Percentiles rank a stretch among this genome's conserved stretches.
Evolutionary conservation across 2,797 vertebrate genomes (phyloP).

Genomic region (Crypturellus tataupa): DNA sequence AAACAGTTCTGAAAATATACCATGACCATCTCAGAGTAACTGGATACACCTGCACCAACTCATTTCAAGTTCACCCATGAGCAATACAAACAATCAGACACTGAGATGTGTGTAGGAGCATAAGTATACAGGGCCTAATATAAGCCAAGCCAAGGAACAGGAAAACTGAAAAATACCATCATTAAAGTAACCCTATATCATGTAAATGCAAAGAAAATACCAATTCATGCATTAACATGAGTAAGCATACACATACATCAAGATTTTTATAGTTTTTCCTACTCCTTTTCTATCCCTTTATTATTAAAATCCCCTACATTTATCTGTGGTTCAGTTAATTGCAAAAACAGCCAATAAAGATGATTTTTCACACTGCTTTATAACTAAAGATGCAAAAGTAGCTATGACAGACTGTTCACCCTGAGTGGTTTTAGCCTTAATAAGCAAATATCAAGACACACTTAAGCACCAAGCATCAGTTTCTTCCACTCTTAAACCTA

Average conservation of each 20-base stretch:
- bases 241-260: not conserved
- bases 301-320: not conserved
- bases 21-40: not conserved
- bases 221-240: not conserved
- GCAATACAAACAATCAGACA: not conserved
- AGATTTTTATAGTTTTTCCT: not conserved
- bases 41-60: not conserved
- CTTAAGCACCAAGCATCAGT: not conserved
- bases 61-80: not conserved
- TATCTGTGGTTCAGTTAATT: not conserved
- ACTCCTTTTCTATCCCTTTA: not conserved
- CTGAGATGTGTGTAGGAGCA: not conserved
- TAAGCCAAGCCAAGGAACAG: not conserved
- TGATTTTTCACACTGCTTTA: not conserved
- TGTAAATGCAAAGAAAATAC: not conserved
- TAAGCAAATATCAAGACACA: not conserved
- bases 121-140: not conserved
- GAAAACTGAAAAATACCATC: not conserved
- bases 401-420: not conserved
- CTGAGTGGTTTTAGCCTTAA: not conserved
- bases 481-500: not conserved
- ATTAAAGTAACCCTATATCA: not conserved
- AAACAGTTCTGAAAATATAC: not conserved
- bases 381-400: not conserved
- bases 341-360: not conserved